A percentile compares a stretch with the other conserved stretches of the same genome.
Evolutionary conservation across 1,140 invertebrate genomes (phyloP).

Genomic region (Chlorops oryzae): DNA sequence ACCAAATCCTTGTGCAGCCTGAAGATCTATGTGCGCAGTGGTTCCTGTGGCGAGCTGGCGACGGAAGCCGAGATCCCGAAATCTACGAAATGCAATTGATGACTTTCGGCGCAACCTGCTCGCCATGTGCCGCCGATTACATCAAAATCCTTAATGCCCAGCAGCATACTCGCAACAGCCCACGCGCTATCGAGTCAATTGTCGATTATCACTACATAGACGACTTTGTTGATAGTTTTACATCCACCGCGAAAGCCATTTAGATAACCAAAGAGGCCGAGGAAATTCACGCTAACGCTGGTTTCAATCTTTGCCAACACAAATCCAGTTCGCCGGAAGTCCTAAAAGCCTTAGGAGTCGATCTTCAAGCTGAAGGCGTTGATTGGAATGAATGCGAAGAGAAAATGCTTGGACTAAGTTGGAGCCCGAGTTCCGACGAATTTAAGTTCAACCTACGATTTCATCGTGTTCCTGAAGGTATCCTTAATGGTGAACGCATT

Average conservation of each 20-base stretch:
- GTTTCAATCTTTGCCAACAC: slow-evolving; percentile 30
- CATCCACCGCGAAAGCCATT: slow-evolving; percentile 19
- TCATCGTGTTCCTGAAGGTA: no score
- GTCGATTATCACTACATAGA: slow-evolving; percentile 35
- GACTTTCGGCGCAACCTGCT: slow-evolving; percentile 35
- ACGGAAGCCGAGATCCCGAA: slow-evolving; percentile 4
- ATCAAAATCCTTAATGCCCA: slow-evolving; percentile 28
- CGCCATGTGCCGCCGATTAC: slow-evolving; percentile 26
- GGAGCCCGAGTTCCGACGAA: no score
- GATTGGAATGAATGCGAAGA: no score
- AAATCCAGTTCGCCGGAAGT: slow-evolving; percentile 16
- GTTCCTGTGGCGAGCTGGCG: slow-evolving; percentile 33
- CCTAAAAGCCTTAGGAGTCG: no score
- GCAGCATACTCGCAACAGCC: slow-evolving; percentile 12
- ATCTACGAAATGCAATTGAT: slow-evolving; percentile 31
- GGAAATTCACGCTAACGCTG: slow-evolving; percentile 11
- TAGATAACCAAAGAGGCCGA: slow-evolving; percentile 20
- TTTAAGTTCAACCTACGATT: no score
- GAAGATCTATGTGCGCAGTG: slow-evolving; percentile 27
- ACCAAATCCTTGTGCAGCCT: slow-evolving; percentile 18
- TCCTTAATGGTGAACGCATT: background rate
- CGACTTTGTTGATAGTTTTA: no score
- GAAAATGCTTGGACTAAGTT: no score
- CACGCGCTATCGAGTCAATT: slow-evolving; percentile 25
- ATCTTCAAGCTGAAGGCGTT: no score